Evolutionary conservation across 35 echinoderm and acorn worm genomes (phyloP), one percentile per base, ranked within the genome.

Genomic region (Heliocidaris erythrogramma): DNA sequence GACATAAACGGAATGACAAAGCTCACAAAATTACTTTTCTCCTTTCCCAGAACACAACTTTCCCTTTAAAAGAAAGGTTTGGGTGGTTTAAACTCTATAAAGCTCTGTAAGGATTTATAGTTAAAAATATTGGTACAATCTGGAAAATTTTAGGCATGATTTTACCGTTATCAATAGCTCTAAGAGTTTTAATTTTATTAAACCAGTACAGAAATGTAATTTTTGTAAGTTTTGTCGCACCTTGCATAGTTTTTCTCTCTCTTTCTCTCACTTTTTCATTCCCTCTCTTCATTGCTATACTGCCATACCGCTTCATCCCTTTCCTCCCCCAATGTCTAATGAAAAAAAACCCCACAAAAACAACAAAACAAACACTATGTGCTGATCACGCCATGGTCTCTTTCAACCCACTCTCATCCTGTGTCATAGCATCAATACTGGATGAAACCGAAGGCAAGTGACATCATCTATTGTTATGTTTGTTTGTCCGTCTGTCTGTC

Each of bases 371-470:
- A 91, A 24, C 49, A 48, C 91, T 92, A 13, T 92, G 49, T 92
- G 48, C 50, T 92, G 31, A 59, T 92, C 91, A 92, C 91, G 50
- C 91, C 49, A 59, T 92, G 47, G 91, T 92, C 50, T 92, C 48
- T 92, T 92, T 92, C 91, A 92, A 92, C 91, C 91, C 91, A 92
- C 91, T 92, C 49, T 59, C 91, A 92, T 92, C 21, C 29, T 92
- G 48, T 59, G 91, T 92, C 85, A 92, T 94, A 99, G 98, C 98
- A 99, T 97, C 98, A 99, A 91, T 99, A 99, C 94, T 99, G 98
- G 98, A 97, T 99, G 90, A 99, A 97, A 93, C 94, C 96, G 27
- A 99, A 99, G 98, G 98, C 98, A 99, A 99, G 98, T 99, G 61
- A 96, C 49, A 59, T 96, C 91, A 92, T 59, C 50, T 52, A 30